Conservation (phyloP, 2,797 vertebrate species). For the Sylvia borin region DNA sequence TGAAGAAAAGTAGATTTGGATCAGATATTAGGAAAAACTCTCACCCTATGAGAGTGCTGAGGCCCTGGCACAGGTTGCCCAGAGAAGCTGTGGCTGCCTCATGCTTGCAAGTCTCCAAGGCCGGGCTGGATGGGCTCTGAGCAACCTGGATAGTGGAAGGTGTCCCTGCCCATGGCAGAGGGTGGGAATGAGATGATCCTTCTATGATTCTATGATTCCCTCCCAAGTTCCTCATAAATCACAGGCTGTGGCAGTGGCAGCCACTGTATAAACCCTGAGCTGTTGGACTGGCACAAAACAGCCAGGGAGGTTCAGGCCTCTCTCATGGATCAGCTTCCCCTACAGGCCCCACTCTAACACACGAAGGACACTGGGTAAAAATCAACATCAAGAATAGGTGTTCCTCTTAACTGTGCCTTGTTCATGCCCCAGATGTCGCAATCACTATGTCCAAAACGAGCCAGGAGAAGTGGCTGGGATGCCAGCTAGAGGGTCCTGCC, state of each 20-base stretch:
- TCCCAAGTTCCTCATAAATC: background rate
- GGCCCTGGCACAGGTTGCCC: background rate
- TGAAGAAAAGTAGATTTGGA: background rate
- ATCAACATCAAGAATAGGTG: background rate
- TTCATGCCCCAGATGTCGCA: background rate
- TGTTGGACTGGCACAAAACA: background rate
- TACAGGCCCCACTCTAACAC: too few species aligned
- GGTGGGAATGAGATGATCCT: background rate
- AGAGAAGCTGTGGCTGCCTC: background rate
- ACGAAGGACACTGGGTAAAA: accelerated
- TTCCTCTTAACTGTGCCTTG: background rate
- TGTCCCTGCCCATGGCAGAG: background rate
- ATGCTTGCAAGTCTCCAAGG: background rate
- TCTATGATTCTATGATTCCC: background rate
- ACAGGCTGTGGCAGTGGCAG: background rate
- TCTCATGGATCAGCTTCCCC: background rate
- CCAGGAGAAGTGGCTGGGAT: background rate
- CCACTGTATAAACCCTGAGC: background rate
- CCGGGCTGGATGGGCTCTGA: background rate
- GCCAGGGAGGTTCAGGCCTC: background rate
- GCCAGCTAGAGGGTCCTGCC: background rate
- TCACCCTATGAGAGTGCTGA: background rate
- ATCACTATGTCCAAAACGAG: background rate
- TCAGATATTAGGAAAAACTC: background rate
- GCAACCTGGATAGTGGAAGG: background rate